These are phyloP conservation scores for Amiota communis DNA, from an alignment of 2,888 invertebrate species.

Conservation along the genomic window DNA sequence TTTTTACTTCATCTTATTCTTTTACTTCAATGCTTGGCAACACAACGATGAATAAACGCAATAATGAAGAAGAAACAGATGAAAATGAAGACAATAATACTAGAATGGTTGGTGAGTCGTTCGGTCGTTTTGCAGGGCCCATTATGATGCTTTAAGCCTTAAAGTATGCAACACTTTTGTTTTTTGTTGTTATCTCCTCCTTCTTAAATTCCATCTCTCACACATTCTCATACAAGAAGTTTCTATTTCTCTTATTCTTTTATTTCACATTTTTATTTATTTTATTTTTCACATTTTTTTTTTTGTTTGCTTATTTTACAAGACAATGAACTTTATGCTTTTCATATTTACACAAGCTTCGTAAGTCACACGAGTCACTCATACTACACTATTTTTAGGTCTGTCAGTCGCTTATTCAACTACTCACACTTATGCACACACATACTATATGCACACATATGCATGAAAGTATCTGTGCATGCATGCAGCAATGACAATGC, in stretches of 20 bases:
- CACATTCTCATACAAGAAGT: neutral
- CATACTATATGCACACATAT: conserved; percentile 19
- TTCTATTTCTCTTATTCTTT: neutral
- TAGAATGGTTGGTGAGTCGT: too few species aligned
- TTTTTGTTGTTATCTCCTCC: neutral
- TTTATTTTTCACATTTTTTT: neutral
- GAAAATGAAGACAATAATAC: neutral
- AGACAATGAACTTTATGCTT: conserved; percentile 53
- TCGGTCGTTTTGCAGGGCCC: too few species aligned
- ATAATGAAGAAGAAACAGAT: neutral
- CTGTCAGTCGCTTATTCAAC: neutral
- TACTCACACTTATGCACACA: conserved; percentile 39
- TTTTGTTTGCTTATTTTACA: conserved; percentile 26
- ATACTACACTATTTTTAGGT: neutral
- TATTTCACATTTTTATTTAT: neutral
- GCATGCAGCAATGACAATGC: conserved; percentile 34
- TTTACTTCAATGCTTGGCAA: neutral
- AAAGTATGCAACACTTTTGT: conserved; percentile 32
- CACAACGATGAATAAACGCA: neutral
- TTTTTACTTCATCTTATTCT: too few species aligned
- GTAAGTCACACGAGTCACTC: neutral
- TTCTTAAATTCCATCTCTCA: neutral
- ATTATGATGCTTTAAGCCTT: conserved; percentile 27
- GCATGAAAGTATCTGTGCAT: too few species aligned
- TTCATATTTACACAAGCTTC: conserved; percentile 19